These are phyloP conservation scores for Nannoperca australis DNA, from an alignment of 2,797 vertebrate genomes.

Conservation along the genomic window DNA sequence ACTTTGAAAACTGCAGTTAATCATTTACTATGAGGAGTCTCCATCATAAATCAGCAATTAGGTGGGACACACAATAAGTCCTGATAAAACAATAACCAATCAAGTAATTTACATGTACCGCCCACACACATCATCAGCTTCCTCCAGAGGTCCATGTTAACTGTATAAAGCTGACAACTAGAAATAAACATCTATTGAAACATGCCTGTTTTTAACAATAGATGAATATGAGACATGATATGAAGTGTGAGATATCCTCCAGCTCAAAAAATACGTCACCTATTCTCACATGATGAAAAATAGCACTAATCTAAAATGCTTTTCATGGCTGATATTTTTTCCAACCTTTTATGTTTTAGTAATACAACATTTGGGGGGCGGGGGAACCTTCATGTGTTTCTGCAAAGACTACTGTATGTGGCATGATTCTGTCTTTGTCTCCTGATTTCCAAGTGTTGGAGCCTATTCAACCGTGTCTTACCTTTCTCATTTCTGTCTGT, in stretches of 20 bases:
- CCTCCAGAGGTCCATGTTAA: conserved; percentile 24
- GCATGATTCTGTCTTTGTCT: not conserved
- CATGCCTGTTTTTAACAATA: conserved; percentile 35
- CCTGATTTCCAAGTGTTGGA: not conserved
- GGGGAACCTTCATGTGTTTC: not conserved
- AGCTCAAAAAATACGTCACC: not conserved
- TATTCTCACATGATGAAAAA: not conserved
- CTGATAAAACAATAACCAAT: conserved; percentile 69
- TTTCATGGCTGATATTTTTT: not conserved
- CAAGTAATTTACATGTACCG: conserved; percentile 32
- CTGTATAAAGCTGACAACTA: conserved; percentile 33
- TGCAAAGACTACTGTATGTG: not conserved
- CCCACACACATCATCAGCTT: conserved; percentile 40
- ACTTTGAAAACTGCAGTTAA: not conserved
- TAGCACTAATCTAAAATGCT: not conserved
- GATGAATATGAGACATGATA: conserved; percentile 11
- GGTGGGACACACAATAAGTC: conserved; percentile 22
- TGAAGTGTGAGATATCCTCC: conserved; percentile 5
- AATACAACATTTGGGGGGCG: not conserved
- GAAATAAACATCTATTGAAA: conserved; percentile 30
- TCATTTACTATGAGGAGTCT: conserved; percentile 16
- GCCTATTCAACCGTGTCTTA: not conserved
- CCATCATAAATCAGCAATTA: conserved; percentile 21
- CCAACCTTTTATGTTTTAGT: not conserved
- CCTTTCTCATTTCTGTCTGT: not conserved